A percentile compares a stretch with the other conserved stretches of the same genome.
phyloP scores from a whole-genome alignment of 2,797 vertebrate species.

The Cyclura pinguis region DNA sequence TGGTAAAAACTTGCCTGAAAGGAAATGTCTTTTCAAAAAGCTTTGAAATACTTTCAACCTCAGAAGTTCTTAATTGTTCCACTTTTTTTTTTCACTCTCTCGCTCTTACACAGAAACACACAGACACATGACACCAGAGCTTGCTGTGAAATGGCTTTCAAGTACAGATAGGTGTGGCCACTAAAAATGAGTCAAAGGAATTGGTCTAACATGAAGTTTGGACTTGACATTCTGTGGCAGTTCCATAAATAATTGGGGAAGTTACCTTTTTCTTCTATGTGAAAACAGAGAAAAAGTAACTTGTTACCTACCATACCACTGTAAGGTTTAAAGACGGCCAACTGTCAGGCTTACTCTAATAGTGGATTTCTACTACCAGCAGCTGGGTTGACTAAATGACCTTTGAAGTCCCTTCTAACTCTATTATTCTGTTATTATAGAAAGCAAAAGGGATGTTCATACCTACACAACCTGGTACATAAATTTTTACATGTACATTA shows the following conservation, averaged over 20 bases:
- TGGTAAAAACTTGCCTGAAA: slow-evolving; percentile 48
- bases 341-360: not conserved
- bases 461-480: too few relatives aligned
- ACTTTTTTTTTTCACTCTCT: not conserved
- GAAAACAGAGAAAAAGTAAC: not conserved
- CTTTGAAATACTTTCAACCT: slow-evolving; percentile 33
- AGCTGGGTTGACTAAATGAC: too few relatives aligned
- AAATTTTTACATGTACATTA: too few relatives aligned
- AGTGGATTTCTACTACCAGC: too few relatives aligned
- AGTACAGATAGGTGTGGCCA: not conserved
- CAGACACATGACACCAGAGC: not conserved
- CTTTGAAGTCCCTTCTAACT: too few relatives aligned
- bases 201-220: too few relatives aligned
- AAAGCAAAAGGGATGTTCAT: too few relatives aligned
- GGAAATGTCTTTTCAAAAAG: not conserved
- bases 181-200: too few relatives aligned
- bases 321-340: not conserved
- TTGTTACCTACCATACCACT: not conserved
- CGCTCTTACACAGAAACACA: too few relatives aligned
- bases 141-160: slow-evolving; percentile 19
- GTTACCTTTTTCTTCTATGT: rapidly evolving
- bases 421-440: too few relatives aligned
- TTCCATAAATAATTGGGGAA: slow-evolving; percentile 30
- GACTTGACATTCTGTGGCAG: too few relatives aligned
- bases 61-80: not conserved